Conservation (phyloP, 2,113 vertebrate species). For the Campylomormyrus tamandua region DNA sequence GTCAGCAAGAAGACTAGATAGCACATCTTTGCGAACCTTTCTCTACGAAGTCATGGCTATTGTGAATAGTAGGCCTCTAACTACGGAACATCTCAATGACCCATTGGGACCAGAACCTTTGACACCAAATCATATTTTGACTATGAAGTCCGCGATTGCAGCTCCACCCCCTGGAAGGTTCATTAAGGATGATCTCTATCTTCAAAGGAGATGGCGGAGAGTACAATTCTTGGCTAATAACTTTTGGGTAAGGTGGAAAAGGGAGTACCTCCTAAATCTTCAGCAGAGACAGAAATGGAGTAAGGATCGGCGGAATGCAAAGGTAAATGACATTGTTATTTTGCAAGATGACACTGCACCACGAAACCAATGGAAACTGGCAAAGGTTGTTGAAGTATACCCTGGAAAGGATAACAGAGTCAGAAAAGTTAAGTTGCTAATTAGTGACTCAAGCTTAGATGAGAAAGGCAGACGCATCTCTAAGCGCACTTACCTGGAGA, state of each 20-base stretch:
- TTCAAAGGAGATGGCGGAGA: conserved; percentile 20
- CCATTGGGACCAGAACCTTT: conserved; percentile 20
- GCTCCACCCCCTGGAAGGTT: conserved; percentile 19
- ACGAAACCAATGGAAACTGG: conserved; percentile 24
- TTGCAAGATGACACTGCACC: conserved; percentile 14
- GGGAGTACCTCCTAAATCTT: conserved; percentile 8
- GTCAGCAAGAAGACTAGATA: conserved; percentile 22
- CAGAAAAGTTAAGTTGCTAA: conserved; percentile 26
- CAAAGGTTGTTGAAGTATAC: conserved; percentile 21
- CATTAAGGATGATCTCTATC: conserved; percentile 19
- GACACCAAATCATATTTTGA: conserved; percentile 25
- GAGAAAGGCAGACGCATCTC: conserved; percentile 12
- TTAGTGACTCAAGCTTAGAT: conserved; percentile 24
- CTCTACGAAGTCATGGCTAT: conserved; percentile 26
- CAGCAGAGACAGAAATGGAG: conserved; percentile 28
- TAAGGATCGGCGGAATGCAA: conserved; percentile 14
- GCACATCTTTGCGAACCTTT: conserved; percentile 18
- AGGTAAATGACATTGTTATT: conserved; percentile 27
- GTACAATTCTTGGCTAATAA: conserved; percentile 18
- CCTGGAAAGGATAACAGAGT: conserved; percentile 15
- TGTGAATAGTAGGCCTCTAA: conserved; percentile 24
- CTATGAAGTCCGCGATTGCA: conserved; percentile 20
- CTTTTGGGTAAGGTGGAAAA: conserved; percentile 16
- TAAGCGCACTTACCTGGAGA: conserved; percentile 7
- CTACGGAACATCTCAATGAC: conserved; percentile 19